Evolutionary conservation across 2,113 vertebrate genomes (phyloP).

Genomic region (Marcusenius ussheri): DNA sequence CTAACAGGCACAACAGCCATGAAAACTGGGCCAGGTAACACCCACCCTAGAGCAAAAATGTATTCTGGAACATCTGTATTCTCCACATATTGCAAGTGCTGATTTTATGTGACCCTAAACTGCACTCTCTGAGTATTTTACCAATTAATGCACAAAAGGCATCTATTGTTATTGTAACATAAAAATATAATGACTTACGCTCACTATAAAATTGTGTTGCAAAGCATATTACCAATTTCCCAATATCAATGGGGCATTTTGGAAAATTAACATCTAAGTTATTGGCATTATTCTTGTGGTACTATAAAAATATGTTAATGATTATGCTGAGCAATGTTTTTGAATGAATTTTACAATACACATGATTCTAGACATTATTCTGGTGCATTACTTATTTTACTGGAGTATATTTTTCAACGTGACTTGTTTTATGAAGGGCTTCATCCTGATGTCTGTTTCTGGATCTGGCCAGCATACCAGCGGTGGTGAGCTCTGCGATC

Average conservation of each 20-base stretch:
- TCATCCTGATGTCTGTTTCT: neutral
- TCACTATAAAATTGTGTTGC: neutral
- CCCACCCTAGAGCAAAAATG: neutral
- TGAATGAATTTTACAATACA: neutral
- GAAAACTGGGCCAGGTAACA: neutral
- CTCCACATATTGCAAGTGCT: neutral
- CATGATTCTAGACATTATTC: neutral
- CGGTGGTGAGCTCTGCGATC: neutral
- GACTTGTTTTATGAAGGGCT: neutral
- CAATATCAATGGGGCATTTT: neutral
- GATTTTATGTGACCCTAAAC: constrained; percentile 6
- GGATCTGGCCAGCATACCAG: neutral
- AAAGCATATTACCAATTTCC: neutral
- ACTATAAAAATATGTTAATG: neutral
- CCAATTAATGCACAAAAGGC: neutral
- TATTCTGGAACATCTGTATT: neutral
- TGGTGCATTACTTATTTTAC: neutral
- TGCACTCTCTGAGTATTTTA: neutral
- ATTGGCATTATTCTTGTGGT: neutral
- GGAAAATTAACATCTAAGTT: neutral
- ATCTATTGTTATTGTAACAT: neutral
- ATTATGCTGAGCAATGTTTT: neutral
- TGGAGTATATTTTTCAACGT: neutral
- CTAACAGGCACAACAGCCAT: neutral
- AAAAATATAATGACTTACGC: neutral